Conservation (phyloP, 2,888 invertebrate species). For the Tridacna crocea region DNA sequence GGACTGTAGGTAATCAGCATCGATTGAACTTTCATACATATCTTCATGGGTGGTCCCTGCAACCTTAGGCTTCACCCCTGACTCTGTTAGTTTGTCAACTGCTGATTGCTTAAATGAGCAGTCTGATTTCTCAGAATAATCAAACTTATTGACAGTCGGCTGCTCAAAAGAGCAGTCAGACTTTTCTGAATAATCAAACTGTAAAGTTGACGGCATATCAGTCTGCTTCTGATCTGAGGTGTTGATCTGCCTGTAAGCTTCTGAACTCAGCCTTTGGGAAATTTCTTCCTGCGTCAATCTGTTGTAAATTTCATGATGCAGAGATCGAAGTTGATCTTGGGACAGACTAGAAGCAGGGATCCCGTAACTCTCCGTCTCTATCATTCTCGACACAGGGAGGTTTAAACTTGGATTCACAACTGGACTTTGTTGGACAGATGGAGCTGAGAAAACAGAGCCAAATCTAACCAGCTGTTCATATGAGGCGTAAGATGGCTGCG, state of each 20-base stretch:
- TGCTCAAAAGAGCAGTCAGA: neutral
- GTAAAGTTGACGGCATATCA: neutral
- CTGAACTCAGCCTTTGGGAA: conserved; percentile 4
- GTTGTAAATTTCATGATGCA: conserved; percentile 21
- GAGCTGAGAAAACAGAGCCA: neutral
- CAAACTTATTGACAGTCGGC: neutral
- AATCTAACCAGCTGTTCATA: conserved; percentile 8
- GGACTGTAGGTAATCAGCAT: conserved; percentile 20
- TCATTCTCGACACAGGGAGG: neutral
- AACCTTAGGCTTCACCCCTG: no score
- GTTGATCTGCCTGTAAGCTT: neutral
- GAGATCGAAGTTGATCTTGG: conserved; percentile 10
- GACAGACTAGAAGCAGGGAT: neutral
- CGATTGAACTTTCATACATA: conserved; percentile 4
- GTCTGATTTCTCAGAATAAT: neutral
- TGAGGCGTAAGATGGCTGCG: neutral
- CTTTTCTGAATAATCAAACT: conserved; percentile 16
- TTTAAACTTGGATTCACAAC: neutral
- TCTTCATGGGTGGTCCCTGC: no score
- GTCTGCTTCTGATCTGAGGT: neutral
- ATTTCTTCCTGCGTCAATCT: conserved; percentile 24
- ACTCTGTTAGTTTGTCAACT: neutral
- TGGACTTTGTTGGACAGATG: neutral
- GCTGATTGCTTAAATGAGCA: neutral
- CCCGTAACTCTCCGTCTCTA: neutral